These are phyloP conservation scores for Pygmarrhopalites habei DNA, from an alignment of 1,140 invertebrate species.

Conservation along the genomic window DNA sequence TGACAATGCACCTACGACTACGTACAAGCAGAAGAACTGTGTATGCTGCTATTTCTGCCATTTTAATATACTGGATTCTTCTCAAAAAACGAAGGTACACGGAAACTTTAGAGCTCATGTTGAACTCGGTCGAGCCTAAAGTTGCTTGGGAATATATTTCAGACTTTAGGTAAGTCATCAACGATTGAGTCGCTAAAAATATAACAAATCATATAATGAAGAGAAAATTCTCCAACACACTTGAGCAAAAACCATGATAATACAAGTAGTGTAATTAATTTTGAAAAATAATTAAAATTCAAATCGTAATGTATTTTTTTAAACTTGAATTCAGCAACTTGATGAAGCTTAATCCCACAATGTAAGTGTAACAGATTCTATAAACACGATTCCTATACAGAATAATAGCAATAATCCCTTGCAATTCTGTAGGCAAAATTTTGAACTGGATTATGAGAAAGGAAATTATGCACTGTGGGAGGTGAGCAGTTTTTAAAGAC, in stretches of 20 bases:
- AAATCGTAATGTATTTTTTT: too few relatives aligned
- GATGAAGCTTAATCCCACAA: conserved; percentile 60
- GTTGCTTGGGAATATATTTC: conserved; percentile 64
- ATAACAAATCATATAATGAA: too few relatives aligned
- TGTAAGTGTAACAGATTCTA: too few relatives aligned
- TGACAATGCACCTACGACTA: conserved; percentile 4
- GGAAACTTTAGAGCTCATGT: conserved; percentile 15
- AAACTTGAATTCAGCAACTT: too few relatives aligned
- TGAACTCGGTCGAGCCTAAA: conserved; percentile 44
- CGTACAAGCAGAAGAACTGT: neutral
- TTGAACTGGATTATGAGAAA: conserved; percentile 54
- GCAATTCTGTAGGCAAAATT: conserved; percentile 49
- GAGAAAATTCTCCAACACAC: too few relatives aligned
- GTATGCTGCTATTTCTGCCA: neutral
- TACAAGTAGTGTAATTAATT: too few relatives aligned
- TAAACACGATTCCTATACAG: too few relatives aligned
- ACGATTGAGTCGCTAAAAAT: too few relatives aligned
- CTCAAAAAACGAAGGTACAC: conserved; percentile 14
- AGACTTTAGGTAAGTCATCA: too few relatives aligned
- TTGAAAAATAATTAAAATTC: too few relatives aligned
- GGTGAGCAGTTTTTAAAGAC: too few relatives aligned
- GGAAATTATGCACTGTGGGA: conserved; percentile 62
- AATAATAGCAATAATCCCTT: conserved; percentile 8
- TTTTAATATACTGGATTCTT: conserved; percentile 23
- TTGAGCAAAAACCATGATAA: too few relatives aligned